phyloP scores from a whole-genome alignment of 1,140 invertebrate genomes.

The Cydia strobilella region DNA sequence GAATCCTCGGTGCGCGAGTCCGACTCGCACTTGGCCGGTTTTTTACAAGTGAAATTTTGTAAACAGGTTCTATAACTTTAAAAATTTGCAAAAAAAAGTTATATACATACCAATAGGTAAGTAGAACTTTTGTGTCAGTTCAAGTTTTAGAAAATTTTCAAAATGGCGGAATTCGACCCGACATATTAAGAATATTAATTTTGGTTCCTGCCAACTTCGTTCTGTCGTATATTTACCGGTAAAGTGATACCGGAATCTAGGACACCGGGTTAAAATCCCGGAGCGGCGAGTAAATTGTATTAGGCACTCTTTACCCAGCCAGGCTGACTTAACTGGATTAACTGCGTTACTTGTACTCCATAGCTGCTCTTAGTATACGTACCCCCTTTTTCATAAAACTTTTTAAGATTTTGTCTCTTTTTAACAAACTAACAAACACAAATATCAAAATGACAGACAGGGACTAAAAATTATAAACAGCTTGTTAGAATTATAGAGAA shows the following conservation, averaged over 20 bases:
- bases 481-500: too few relatives aligned
- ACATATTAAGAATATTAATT: background rate
- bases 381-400: too few relatives aligned
- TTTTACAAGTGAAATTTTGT: too few relatives aligned
- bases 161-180: background rate
- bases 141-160: background rate
- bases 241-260: background rate
- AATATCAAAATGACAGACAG: too few relatives aligned
- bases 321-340: background rate
- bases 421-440: too few relatives aligned
- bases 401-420: background rate
- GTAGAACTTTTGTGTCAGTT: too few relatives aligned
- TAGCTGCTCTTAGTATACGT: background rate
- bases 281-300: background rate
- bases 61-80: too few relatives aligned
- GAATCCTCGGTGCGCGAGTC: too few relatives aligned
- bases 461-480: too few relatives aligned
- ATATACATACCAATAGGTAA: too few relatives aligned
- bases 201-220: background rate
- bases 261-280: slow-evolving; percentile 3
- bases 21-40: too few relatives aligned
- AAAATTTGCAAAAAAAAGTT: too few relatives aligned
- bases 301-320: background rate
- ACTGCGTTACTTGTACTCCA: background rate
- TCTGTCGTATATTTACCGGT: background rate